Evolutionary conservation across 2,113 vertebrate genomes (phyloP), one percentile per base, ranked within the genome.

Genomic region (Kryptolebias marmoratus): DNA sequence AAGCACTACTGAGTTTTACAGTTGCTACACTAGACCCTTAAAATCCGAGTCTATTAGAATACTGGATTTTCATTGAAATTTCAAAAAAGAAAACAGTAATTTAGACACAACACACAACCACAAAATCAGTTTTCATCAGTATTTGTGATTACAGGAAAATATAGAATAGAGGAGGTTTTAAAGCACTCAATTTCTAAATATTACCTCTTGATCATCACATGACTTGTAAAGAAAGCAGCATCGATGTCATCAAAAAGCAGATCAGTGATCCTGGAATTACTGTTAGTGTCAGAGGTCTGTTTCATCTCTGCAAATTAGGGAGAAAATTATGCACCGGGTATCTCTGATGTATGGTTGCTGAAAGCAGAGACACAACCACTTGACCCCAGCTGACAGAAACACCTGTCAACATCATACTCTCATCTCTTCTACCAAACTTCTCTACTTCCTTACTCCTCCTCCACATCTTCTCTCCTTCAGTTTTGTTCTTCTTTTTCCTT

Each of bases 381-480:
- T 89, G 86, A 88, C 87, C 87, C 80, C 36, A 18, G 56, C 68
- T 91, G 84, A 85, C 87, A 85, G 75, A 86, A 89, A 87, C 79
- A 87, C 83, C 65, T 87, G 87, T 86, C 85, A 86, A 86, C 86
- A 88, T 80, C 28, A 22, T 79, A 73, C 76, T 73, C 77, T 61
- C 77, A 68, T 74, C 86, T 63, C 71, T 60, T 58, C 22, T 48
- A 67, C 76, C 74, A 62, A 75, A 81, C 83, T 77, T 39, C 72
- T 22, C 79, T 68, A 61, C 57, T 49, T 31, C 65, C 16, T 36
- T 56, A 49, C 36, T 57, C 60, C 66, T 58, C 67, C 74, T 42
- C 9, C 64, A 31, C 15, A 6, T 14, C 47, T 36, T 27, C 62
- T 68, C 36, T 50, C 68, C 44, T 58, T 56, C n/a, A 63, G 69